These are phyloP conservation scores for Microctenopoma lineatum DNA, from an alignment of 2,797 vertebrate species.

Conservation along the genomic window DNA sequence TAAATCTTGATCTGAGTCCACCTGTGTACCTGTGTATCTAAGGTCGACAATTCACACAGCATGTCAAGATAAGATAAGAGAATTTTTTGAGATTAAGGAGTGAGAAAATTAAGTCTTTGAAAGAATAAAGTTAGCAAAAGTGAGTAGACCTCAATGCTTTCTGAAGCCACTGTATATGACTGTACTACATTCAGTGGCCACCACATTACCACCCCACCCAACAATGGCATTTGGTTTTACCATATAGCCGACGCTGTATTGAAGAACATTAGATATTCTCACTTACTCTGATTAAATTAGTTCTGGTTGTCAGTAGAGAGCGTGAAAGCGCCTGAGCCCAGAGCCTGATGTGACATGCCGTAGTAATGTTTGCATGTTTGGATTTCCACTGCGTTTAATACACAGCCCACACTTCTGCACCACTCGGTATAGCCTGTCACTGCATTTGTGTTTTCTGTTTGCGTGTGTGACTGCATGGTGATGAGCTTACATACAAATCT, in stretches of 20 bases:
- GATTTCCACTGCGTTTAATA: constrained; percentile 11
- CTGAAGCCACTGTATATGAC: background rate
- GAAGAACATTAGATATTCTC: constrained; percentile 24
- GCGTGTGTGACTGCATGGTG: constrained; percentile 3
- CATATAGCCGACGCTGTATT: constrained; percentile 11
- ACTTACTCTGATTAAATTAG: constrained; percentile 42
- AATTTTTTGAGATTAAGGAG: too few species aligned
- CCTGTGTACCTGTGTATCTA: background rate
- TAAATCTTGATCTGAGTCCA: background rate
- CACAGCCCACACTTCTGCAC: constrained; percentile 8
- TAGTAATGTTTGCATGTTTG: constrained; percentile 32
- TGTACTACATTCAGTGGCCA: background rate
- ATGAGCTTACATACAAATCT: constrained; percentile 14
- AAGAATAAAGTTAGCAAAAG: too few species aligned
- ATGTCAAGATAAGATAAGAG: background rate
- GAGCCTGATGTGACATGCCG: constrained; percentile 7
- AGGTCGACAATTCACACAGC: background rate
- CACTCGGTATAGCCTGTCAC: background rate
- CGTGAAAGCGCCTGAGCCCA: constrained; percentile 8
- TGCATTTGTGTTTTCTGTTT: constrained; percentile 13
- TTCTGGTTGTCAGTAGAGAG: constrained; percentile 34
- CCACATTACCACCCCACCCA: background rate
- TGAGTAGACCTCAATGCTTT: too few species aligned
- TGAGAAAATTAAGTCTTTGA: too few species aligned
- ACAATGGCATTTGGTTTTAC: too few species aligned